Percentiles rank a stretch among this genome's conserved stretches.
Evolutionary conservation across 2,888 invertebrate genomes (phyloP).

Genomic region (Allygus modestus): DNA sequence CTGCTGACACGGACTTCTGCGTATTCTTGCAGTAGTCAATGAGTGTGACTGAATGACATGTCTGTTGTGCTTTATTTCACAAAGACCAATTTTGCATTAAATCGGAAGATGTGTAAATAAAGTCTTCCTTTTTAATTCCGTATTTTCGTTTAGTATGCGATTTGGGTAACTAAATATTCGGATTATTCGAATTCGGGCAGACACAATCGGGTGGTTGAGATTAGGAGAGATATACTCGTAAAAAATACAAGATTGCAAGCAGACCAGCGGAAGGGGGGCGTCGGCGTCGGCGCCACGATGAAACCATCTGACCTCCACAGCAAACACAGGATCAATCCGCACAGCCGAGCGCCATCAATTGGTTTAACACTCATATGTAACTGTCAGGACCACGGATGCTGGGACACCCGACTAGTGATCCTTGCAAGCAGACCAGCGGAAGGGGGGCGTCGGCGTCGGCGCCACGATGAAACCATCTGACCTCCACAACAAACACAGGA

Average conservation of each 20-base stretch:
- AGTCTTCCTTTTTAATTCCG: no score
- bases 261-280: background rate
- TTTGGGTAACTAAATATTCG: no score
- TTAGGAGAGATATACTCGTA: background rate
- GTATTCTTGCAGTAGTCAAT: no score
- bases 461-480: slow-evolving; percentile 8
- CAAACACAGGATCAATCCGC: background rate
- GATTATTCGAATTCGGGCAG: no score
- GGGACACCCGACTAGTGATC: no score
- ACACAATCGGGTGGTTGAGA: no score
- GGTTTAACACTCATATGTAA: background rate
- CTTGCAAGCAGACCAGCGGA: background rate
- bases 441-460: background rate
- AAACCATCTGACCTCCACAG: background rate
- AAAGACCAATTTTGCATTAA: no score
- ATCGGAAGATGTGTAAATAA: no score
- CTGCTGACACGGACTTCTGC: no score
- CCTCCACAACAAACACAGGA: slow-evolving; percentile 9
- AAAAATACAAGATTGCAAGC: background rate
- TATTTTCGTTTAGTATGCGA: no score
- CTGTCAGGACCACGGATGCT: background rate
- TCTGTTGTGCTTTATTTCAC: no score
- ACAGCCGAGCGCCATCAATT: background rate
- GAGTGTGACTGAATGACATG: no score
- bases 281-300: slow-evolving; percentile 7